Evolutionary conservation across 2,888 invertebrate genomes (phyloP), one percentile per base, ranked within the genome.

Genomic region (Bembecia ichneumoniformis): DNA sequence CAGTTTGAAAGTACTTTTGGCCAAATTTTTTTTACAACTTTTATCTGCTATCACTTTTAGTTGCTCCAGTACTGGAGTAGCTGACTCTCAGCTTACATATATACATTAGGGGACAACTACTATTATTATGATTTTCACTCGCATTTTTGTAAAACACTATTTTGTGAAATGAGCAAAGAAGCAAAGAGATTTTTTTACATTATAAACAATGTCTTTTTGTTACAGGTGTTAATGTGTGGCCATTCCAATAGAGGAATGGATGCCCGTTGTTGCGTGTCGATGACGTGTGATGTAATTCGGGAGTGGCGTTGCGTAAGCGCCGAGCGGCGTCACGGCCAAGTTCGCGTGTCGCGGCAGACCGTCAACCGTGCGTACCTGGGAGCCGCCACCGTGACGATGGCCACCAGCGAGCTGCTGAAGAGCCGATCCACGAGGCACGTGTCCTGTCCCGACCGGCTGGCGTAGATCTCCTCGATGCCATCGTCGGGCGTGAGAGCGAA

Each of bases 401-500:
- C 98, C 72, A 99, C 96, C 66, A 99, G 89, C 64, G 97, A 97
- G 82, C 98, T 98, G 86, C 96, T 96, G 87, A 99, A 99, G 58
- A 99, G 90, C 55, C 99, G 90, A 82, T 99, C 99, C 62, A 99
- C 96, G 55, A 98, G 92, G 75, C 94, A 95, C 53, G 96, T 93
- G 76, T 96, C 95, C 79, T 95, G 94, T 43, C 91, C 90, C 55
- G 91, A 91, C 75, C 93, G 91, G 88, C 94, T 94, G 74, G 94
- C 94, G 75, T 96, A 96, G 64, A 97, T 96, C 78, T 93, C 92
- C 74, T 96, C 96, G 66, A 98, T 89, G 53, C 92, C 92, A 78
- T 98, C 97, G 51, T 94, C 91, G 7, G 92, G 91, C 53, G 90
- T 93, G 56, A 98, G 87, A 34, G 96, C 93, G 77, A 94, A 98